Percentiles rank a stretch among this genome's conserved stretches.
Conservation (phyloP, 2,888 invertebrate genomes). For the Hydriomena furcata region DNA sequence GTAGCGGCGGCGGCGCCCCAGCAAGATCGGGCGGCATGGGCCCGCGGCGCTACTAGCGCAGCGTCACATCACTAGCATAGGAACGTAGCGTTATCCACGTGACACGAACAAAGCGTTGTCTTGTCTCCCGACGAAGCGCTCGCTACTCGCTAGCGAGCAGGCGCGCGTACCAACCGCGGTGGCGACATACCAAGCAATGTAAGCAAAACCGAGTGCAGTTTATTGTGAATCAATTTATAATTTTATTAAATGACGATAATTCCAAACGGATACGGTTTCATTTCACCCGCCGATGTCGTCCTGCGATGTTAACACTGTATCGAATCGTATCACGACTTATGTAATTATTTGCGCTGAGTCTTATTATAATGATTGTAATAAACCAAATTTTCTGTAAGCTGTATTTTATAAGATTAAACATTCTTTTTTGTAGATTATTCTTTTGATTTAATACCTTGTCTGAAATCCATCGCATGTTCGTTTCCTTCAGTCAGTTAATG, state of each 20-base stretch:
- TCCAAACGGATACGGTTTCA: constrained; percentile 56
- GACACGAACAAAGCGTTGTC: constrained; percentile 42
- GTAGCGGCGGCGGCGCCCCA: constrained; percentile 67
- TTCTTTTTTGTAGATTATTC: constrained; percentile 45
- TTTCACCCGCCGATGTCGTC: constrained; percentile 47
- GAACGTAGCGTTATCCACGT: constrained; percentile 36
- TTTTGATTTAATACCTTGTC: constrained; percentile 46
- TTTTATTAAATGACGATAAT: constrained; percentile 58
- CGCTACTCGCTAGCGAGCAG: constrained; percentile 34
- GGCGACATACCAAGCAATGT: constrained; percentile 28
- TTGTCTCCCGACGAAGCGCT: constrained; percentile 34
- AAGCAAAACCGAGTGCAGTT: constrained; percentile 40
- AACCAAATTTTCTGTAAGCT: constrained; percentile 54
- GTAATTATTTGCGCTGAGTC: constrained; percentile 39
- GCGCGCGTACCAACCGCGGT: constrained; percentile 29
- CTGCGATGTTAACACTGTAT: constrained; percentile 18
- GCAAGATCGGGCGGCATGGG: constrained; percentile 64
- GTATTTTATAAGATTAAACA: constrained; percentile 63
- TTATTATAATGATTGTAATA: constrained; percentile 43
- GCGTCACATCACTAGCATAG: constrained; percentile 38
- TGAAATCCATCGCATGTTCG: constrained; percentile 54
- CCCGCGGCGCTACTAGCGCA: constrained; percentile 73
- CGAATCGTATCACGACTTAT: constrained; percentile 40
- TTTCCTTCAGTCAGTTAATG: constrained; percentile 38
- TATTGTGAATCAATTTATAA: constrained; percentile 55